These are phyloP conservation scores for Limnephilus marmoratus DNA, from an alignment of 2,888 invertebrate species.

Conservation along the genomic window DNA sequence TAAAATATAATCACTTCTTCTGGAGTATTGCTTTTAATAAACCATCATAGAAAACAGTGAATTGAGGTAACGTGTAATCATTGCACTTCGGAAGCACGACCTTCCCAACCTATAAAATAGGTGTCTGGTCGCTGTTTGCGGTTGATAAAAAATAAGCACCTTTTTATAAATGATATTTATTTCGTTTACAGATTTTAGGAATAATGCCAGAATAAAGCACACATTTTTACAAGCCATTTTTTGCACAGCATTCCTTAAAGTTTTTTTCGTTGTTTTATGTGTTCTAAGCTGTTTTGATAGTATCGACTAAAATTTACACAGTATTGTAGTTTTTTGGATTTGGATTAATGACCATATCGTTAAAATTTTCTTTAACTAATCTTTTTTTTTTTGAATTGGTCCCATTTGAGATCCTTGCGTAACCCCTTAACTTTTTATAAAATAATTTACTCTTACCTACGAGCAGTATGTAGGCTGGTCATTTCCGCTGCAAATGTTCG, in stretches of 20 bases:
- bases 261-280: not conserved
- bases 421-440: not conserved
- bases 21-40: conserved; percentile 31
- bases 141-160: not conserved
- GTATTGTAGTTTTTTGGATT: not conserved
- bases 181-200: not conserved
- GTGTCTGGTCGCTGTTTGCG: not conserved
- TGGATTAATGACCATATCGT: not conserved
- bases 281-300: not conserved
- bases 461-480: not conserved
- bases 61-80: conserved; percentile 52
- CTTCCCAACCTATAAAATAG: not conserved
- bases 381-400: not conserved
- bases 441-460: not conserved
- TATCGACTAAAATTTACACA: not conserved
- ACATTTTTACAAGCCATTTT: not conserved
- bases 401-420: not conserved
- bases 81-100: conserved; percentile 41
- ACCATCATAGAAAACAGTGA: conserved; percentile 28
- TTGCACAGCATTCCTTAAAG: not conserved
- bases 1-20: conserved; percentile 44
- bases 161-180: not conserved
- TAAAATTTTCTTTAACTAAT: not conserved
- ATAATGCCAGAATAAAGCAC: not conserved
- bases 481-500: conserved; percentile 55